Conservation (phyloP, 2,797 vertebrate genomes). For the Enteromius anoplus region DNA sequence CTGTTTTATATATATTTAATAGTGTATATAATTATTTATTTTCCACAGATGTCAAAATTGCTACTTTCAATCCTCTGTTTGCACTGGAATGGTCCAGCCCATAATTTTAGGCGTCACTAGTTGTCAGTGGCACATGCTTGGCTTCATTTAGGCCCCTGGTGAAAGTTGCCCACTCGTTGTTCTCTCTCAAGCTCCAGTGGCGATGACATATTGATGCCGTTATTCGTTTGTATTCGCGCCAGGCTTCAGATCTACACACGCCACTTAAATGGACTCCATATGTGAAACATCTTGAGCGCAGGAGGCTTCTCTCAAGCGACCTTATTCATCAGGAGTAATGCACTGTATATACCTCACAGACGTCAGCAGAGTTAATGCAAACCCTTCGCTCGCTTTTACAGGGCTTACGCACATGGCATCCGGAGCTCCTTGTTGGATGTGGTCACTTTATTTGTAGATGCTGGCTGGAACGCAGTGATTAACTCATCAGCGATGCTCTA, state of each 20-base stretch:
- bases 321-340: slow-evolving; percentile 49
- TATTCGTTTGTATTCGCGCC: slow-evolving; percentile 53
- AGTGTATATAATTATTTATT: not conserved
- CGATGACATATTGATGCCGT: slow-evolving; percentile 50
- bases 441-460: slow-evolving; percentile 16
- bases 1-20: not conserved
- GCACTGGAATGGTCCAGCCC: no score
- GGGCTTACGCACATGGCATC: not conserved
- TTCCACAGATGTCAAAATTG: not conserved
- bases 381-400: slow-evolving; percentile 39
- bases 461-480: slow-evolving; percentile 7
- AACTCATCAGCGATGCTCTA: not conserved
- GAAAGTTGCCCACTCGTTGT: slow-evolving; percentile 15
- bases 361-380: slow-evolving; percentile 46
- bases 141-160: slow-evolving; percentile 14
- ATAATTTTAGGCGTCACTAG: slow-evolving; percentile 11
- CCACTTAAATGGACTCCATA: slow-evolving; percentile 51
- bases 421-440: slow-evolving; percentile 17
- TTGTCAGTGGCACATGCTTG: slow-evolving; percentile 20
- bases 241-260: slow-evolving; percentile 53
- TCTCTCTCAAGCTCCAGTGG: slow-evolving; percentile 35
- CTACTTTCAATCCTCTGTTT: slow-evolving; percentile 17
- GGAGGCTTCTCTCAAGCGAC: slow-evolving; percentile 32
- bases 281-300: slow-evolving; percentile 51
- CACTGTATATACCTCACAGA: slow-evolving; percentile 41